phyloP scores from a whole-genome alignment of 2,888 invertebrate genomes.

The Drosophila fungiperda region DNA sequence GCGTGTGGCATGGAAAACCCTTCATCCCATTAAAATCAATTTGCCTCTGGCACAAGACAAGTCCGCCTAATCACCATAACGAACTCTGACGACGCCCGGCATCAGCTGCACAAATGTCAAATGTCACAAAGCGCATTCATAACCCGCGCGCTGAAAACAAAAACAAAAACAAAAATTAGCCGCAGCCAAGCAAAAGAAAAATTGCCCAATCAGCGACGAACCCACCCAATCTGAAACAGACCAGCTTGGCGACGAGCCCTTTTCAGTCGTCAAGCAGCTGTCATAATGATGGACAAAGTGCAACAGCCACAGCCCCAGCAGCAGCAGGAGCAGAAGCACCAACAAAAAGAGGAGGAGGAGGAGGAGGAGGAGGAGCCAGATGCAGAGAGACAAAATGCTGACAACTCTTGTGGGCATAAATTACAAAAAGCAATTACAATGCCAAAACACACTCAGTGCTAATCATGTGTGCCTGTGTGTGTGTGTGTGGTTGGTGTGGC shows the following conservation, averaged over 20 bases:
- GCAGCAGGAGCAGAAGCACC: conserved; percentile 43
- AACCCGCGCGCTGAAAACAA: conserved; percentile 36
- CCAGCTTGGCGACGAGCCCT: conserved; percentile 48
- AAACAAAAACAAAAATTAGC: conserved; percentile 59
- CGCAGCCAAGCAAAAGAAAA: conserved; percentile 60
- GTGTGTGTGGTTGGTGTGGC: conserved; percentile 34
- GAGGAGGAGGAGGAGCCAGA: conserved; percentile 9
- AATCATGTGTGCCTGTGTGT: conserved; percentile 52
- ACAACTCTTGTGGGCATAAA: conserved; percentile 72
- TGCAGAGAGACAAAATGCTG: conserved; percentile 68
- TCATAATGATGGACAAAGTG: conserved; percentile 82
- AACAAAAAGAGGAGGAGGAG: not conserved
- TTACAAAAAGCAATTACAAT: conserved; percentile 78
- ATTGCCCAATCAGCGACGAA: conserved; percentile 66
- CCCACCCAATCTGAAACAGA: conserved; percentile 3
- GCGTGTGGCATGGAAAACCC: conserved; percentile 4
- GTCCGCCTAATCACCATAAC: conserved; percentile 68
- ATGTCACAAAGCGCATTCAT: conserved; percentile 74
- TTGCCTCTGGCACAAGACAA: conserved; percentile 25
- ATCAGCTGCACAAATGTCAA: conserved; percentile 71
- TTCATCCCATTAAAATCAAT: conserved; percentile 58
- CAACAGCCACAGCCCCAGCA: conserved; percentile 49
- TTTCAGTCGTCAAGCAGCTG: conserved; percentile 77
- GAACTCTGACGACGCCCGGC: conserved; percentile 38
- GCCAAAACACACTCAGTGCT: conserved; percentile 74